Evolutionary conservation across 2,888 invertebrate species (phyloP), one percentile per base, ranked within the genome.

Genomic region (Notodonta dromedarius): DNA sequence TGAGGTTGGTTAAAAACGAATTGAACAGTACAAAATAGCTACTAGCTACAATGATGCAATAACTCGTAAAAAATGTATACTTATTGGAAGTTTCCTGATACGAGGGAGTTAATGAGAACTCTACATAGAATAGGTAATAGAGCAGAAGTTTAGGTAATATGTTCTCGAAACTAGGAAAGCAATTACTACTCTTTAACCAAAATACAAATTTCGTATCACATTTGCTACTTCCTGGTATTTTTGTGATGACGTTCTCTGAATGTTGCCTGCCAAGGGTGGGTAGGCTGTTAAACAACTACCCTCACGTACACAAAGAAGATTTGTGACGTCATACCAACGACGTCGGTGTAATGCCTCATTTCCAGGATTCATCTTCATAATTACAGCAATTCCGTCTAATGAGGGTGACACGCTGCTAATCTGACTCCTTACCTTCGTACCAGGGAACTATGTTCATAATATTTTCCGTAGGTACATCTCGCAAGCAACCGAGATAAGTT

Each of bases 321-420:
- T 75, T 71, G 71, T 65, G 71, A 63, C 61, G 64, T 73, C 67
- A 75, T 67, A 69, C 70, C 74, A 68, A 67, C 70, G 67, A 63
- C 69, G 76, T 75, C 70, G 65, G 76, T 70, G 76, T 73, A 75
- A 75, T 76, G 76, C 71, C 67, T 76, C 79, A 78, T 80, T 79
- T 78, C 70, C 77, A 65, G 71, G 73, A 79, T 79, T 77, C 77
- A 81, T 83, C 78, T 79, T 80, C 82, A 75, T 82, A 82, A 83
- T 82, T 76, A 80, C 76, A 56, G 70, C 76, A 71, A 80, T 83
- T 78, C 63, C 63, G 65, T 66, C 63, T 83, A 82, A 82, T 80
- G 82, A 76, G 68, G 71, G 70, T 72, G 74, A 70, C 70, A 80
- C 75, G 72, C 67, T 74, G 67, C 74, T 80, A 75, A 80, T 78